Base-by-base conservation (phyloP, 2,888 invertebrate genomes). In the Melieria omissa region DNA sequence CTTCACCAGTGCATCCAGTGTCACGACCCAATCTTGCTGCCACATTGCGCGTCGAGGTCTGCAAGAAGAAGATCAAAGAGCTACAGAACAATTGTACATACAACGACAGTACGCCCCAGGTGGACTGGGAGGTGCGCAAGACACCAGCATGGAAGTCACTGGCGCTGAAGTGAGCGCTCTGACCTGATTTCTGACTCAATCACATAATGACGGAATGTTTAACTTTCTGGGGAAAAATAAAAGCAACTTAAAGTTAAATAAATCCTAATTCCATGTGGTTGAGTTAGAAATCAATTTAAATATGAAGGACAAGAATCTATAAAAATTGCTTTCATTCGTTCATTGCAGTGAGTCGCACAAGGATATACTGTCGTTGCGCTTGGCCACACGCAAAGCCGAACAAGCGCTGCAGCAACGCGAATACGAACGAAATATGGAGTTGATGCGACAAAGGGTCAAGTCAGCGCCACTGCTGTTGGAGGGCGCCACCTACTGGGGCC, bases 81-180 rank as follows among this genome's bases (percentile, higher is more conserved):
- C 74, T 86, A 5, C 78, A 83, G 70, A 83, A 79, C 66, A 84
- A 82, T 71, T 84, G 84, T 67, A 84, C 81, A 3, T 82, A 77
- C 16, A 79, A 80, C 16, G 82, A 84, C 64, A 79, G 78, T 0
- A 78, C 79, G n/a, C 80, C 82, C 3, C 82, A 81, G 12, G 77
- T 83, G 5, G 85, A 86, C 74, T 87, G 87, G 87, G 87, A 86
- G 76, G 86, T 87, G 1, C 80, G 86, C 3, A 86, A 85, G 76
- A 86, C 86, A 6, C 87, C 87, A 0, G 87, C 86, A 5, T 87
- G 87, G 86, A 86, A 86, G 73, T 84, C 85, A 0, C 72, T 87
- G 7, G 79, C 84, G 4, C 76, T 84, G 4, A 85, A 85, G 87
- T 87, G 68, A 76, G 79, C 77, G 29, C 29, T 3, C 9, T 10